phyloP scores from a whole-genome alignment of 2,113 vertebrate species.

The Fulmarus glacialis region DNA sequence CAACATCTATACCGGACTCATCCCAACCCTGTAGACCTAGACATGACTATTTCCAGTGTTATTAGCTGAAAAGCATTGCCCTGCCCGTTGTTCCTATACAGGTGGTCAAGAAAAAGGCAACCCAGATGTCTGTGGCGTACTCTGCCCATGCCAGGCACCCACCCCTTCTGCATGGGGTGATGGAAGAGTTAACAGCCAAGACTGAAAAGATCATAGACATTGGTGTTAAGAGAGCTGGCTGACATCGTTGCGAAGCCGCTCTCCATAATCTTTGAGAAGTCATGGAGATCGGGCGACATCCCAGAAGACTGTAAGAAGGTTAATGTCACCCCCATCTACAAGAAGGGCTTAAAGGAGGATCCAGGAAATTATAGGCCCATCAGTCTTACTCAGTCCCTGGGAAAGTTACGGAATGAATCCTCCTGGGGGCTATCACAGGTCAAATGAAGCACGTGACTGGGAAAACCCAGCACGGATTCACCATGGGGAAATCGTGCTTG shows the following conservation, averaged over 20 bases:
- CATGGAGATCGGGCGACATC: not conserved
- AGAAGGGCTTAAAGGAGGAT: not conserved
- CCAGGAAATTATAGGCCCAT: not conserved
- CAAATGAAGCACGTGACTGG: not conserved
- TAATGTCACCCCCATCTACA: not conserved
- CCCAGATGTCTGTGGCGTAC: rapidly evolving
- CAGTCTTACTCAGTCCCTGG: not conserved
- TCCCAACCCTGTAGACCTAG: not conserved
- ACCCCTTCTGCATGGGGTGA: rapidly evolving
- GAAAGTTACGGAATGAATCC: not conserved
- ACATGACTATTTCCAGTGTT: not conserved
- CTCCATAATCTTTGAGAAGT: not conserved
- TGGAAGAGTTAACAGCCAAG: not conserved
- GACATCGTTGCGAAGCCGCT: rapidly evolving
- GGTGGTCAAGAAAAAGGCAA: not conserved
- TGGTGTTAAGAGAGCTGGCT: not conserved
- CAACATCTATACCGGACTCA: not conserved
- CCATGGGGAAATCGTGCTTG: not conserved
- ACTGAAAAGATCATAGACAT: not conserved
- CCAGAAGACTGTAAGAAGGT: not conserved
- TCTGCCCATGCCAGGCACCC: not conserved
- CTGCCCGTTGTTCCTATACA: not conserved
- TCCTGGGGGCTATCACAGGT: not conserved
- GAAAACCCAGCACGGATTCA: not conserved
- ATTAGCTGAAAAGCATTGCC: not conserved